Evolutionary conservation across 2,797 vertebrate genomes (phyloP).

Genomic region (Megaceryle alcyon): DNA sequence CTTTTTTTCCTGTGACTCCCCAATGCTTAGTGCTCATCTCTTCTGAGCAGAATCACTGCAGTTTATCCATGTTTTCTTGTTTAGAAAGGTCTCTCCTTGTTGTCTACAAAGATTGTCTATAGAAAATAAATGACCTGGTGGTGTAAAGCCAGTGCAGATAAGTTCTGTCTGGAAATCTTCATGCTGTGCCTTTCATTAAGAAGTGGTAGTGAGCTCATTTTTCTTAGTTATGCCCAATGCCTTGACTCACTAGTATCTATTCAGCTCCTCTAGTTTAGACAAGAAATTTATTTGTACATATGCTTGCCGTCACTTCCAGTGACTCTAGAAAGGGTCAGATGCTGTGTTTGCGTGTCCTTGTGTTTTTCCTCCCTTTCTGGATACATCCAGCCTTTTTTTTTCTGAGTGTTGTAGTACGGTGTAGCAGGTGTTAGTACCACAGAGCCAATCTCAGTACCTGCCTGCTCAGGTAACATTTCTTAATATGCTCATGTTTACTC

Average conservation of each 20-base stretch:
- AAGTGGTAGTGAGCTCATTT: background rate
- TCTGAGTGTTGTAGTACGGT: background rate
- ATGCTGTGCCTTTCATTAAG: background rate
- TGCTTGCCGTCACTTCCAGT: background rate
- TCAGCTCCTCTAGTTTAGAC: background rate
- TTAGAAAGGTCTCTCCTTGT: background rate
- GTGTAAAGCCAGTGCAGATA: background rate
- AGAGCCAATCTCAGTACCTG: background rate
- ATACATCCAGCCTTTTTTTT: background rate
- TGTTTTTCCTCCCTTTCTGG: background rate
- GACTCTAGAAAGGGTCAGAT: background rate
- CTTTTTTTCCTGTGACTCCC: background rate
- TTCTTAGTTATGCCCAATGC: background rate
- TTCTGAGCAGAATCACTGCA: rapidly evolving
- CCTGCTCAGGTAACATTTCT: background rate
- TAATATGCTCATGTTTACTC: background rate
- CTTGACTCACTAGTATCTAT: background rate
- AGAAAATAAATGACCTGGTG: background rate
- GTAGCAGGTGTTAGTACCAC: background rate
- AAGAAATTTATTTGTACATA: background rate
- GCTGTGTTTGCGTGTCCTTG: background rate
- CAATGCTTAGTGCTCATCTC: rapidly evolving
- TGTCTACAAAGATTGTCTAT: background rate
- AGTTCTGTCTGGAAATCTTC: background rate
- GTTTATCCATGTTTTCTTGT: background rate